Evolutionary conservation across 2,888 invertebrate species (phyloP), one percentile per base, ranked within the genome.

Genomic region (Diarsia rubi): DNA sequence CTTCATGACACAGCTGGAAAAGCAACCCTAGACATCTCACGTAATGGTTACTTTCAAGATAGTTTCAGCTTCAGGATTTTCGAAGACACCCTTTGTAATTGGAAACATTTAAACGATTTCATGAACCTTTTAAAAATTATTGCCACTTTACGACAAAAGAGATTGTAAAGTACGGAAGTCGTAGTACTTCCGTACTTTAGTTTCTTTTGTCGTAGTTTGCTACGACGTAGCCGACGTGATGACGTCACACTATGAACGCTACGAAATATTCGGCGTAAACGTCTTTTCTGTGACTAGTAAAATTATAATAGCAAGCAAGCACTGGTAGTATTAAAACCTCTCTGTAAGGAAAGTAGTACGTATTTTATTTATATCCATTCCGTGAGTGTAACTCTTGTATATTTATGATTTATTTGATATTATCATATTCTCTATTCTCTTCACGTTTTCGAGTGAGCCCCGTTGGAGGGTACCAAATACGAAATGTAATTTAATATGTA

Each of bases 231-330:
- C 45, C 2, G 12, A 14, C 16, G 3, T 45, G 16, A 16, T 73
- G 37, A 73, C 59, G 73, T 59, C 73, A 73, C 6, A 27, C 59
- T 73, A 59, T 59, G 47, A 47, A 12, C n/a, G 27, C 27, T 73
- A 73, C 57, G 37, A 21, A 45, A 54, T 52, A 19, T 44, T 71
- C 11, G 54, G 24, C 19, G 44, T 69, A 42, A 31, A 70, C 27
- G 5, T 37, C 6, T 24, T 21, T 72, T 37, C 6, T 37, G 19
- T 16, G 4, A 21, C 14, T 16, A 11, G 6, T 6, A 45, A 21
- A 45, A 44, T 21, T 14, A 31, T 31, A 12, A 71, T 42, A 19
- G 3, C 14, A 12, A 31, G 6, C 14, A 45, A 3, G 37, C 11
- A 45, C 19, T 57, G 8, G 14, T 4, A 4, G 21, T 16, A 14